These are phyloP conservation scores for Heterochromis multidens DNA, from an alignment of 2,113 vertebrate genomes.

Conservation along the genomic window DNA sequence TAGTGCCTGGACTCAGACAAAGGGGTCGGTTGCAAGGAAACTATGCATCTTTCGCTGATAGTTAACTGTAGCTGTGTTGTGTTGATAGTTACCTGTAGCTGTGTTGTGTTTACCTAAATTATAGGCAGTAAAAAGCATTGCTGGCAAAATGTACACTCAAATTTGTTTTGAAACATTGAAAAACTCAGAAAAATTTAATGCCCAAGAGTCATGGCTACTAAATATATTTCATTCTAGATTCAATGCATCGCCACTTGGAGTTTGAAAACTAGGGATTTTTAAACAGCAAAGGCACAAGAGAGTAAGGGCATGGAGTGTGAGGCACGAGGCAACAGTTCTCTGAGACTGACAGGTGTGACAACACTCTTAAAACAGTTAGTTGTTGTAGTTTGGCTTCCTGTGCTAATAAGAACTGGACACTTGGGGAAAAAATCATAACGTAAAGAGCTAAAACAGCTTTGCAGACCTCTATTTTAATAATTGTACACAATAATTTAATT, in stretches of 20 bases:
- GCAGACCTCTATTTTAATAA: background rate
- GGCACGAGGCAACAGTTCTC: no score
- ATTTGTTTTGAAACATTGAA: background rate
- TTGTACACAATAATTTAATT: background rate
- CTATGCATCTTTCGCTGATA: background rate
- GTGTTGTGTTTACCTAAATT: background rate
- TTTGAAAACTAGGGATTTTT: no score
- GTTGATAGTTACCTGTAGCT: background rate
- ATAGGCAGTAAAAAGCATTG: background rate
- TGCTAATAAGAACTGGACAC: background rate
- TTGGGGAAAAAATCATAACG: background rate
- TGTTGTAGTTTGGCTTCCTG: background rate
- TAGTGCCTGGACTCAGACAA: background rate
- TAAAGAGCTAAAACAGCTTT: background rate
- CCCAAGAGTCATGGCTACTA: rapidly evolving
- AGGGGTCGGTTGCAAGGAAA: background rate
- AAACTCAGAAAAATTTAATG: background rate
- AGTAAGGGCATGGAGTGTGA: no score
- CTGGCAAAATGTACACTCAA: background rate
- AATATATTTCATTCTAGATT: no score
- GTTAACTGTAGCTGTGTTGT: background rate
- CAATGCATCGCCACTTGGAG: no score
- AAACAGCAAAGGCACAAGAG: no score
- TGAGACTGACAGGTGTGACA: no score
- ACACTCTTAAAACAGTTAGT: no score